Base-by-base conservation (phyloP, 2,797 vertebrate genomes). In the Eulemur mongoz region DNA sequence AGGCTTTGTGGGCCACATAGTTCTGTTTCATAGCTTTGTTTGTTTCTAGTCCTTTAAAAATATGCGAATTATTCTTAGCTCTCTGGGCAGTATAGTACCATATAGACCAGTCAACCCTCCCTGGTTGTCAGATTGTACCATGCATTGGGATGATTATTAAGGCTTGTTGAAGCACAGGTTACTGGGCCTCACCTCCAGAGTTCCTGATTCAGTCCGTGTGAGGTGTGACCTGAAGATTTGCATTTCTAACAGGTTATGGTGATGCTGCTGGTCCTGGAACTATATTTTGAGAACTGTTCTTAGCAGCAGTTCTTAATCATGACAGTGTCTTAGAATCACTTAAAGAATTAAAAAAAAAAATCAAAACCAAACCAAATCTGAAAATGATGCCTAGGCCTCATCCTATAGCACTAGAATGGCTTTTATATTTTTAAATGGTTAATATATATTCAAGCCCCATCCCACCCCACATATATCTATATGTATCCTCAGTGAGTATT, bases 381-480 rank as follows among this genome's bases (percentile, higher is more conserved):
- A 32, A 67, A 82, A 63, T 73, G 30, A 69, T 14, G 40, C 27
- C 17, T 17, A 78, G 59, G 40, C 83, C 7, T 70, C 25, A 52
- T 73, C 5, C 10, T 35, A 79, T 48, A 92, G 69, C 4, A n/a
- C 48, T 75, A 59, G 22, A 72, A 85, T 35, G 20, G 22, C 7
- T 95, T 81, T 78, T 69, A 59, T 14, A 67, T 78, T 75, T 94
- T 87, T 35, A 87, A 78, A 67, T 90, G 48, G 14, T 54, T 93
- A 50, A 20, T 52, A 14, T 17, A 30, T 25, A 57, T 18, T 35
- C 35, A 54, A 80, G 23, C 20, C 72, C 11, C 7, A 65, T 38
- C 17, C 8, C 1, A 57, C 13, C 2, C 69, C 35, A 70, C 27
- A 73, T 35, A 22, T 14, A 14, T 38, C 25, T 78, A 22, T 69